phyloP scores from a whole-genome alignment of 2,888 invertebrate species.

The Drosophila diplacantha region DNA sequence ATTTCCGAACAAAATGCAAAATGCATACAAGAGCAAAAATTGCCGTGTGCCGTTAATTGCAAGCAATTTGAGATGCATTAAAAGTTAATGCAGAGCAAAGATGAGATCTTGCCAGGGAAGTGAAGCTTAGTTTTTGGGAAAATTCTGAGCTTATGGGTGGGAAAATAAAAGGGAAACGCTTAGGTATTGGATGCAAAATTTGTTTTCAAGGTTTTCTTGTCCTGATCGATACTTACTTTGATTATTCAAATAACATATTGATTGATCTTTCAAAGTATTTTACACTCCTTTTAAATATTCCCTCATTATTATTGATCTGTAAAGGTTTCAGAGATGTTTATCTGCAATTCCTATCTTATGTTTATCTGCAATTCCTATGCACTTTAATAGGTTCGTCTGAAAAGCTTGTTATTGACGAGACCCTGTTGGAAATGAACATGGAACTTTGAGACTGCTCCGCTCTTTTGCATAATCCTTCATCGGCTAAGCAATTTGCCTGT shows the following conservation, averaged over 20 bases:
- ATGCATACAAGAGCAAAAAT: conserved; percentile 27
- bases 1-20: conserved; percentile 37
- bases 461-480: conserved; percentile 35
- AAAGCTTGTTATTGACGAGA: conserved; percentile 13
- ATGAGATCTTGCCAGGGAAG: background rate
- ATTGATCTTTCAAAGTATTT: background rate
- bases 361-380: no score
- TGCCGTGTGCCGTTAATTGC: conserved; percentile 56
- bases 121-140: background rate
- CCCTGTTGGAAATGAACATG: conserved; percentile 12
- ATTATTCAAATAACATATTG: background rate
- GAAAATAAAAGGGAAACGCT: background rate
- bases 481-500: conserved; percentile 37
- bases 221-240: background rate
- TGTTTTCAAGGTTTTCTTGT: background rate
- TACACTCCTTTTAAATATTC: background rate
- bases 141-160: conserved; percentile 2
- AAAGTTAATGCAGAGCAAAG: conserved; percentile 48
- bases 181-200: background rate
- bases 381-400: background rate
- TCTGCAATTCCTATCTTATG: no score
- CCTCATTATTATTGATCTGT: background rate
- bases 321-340: background rate
- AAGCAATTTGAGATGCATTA: conserved; percentile 64
- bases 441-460: conserved; percentile 17